These are phyloP conservation scores for Camponotus fellah DNA, from an alignment of 2,888 invertebrate species.

Conservation along the genomic window DNA sequence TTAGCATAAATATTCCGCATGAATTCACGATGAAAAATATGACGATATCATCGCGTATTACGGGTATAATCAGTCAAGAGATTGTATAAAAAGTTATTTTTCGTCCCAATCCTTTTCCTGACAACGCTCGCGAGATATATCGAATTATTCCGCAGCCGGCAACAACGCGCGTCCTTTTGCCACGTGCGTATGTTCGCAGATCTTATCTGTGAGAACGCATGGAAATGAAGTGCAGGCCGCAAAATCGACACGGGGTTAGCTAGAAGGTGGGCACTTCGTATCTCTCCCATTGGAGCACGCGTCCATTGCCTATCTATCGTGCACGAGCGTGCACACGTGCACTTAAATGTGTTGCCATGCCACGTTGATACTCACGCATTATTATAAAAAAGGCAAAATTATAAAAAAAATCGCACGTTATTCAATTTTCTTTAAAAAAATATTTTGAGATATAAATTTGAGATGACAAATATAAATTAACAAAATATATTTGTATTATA, in stretches of 20 bases:
- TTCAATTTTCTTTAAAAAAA: not conserved
- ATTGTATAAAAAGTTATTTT: constrained; percentile 1
- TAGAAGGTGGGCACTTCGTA: constrained; percentile 36
- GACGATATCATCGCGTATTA: not conserved
- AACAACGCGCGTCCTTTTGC: constrained; percentile 58
- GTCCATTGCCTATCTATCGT: constrained; percentile 46
- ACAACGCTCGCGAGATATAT: constrained; percentile 29
- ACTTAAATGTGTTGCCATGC: constrained; percentile 37
- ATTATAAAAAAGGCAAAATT: not conserved
- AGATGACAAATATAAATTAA: not conserved
- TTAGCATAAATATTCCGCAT: not conserved
- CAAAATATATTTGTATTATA: not conserved
- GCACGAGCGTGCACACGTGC: constrained; percentile 21
- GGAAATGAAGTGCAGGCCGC: constrained; percentile 66
- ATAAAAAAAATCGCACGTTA: not conserved
- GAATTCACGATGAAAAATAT: not conserved
- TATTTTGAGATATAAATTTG: not conserved
- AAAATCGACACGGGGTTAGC: constrained; percentile 57
- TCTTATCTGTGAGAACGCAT: constrained; percentile 74
- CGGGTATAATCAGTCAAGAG: not conserved
- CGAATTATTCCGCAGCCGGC: constrained; percentile 59
- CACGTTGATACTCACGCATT: not conserved
- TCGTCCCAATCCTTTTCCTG: not conserved
- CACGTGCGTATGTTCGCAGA: constrained; percentile 62
- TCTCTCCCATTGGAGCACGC: constrained; percentile 56